phyloP scores from a whole-genome alignment of 2,888 invertebrate species.

The Ophion ventricosus region DNA sequence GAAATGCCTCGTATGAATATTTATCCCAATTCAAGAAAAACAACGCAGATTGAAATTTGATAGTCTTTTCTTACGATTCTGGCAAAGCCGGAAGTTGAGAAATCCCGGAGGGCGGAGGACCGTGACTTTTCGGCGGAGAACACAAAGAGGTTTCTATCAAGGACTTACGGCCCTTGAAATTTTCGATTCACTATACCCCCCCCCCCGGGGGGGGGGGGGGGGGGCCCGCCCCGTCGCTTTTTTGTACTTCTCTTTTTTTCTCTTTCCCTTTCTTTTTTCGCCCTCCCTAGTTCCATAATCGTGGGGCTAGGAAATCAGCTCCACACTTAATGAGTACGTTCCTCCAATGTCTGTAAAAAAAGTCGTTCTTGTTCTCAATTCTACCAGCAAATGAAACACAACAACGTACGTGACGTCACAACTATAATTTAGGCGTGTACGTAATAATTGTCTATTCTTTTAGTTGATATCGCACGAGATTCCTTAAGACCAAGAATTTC shows the following conservation, averaged over 20 bases:
- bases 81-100: slow-evolving; percentile 12
- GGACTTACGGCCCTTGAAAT: slow-evolving; percentile 4
- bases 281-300: background rate
- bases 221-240: too few species aligned
- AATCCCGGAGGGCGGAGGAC: background rate
- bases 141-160: background rate
- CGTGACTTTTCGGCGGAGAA: slow-evolving; percentile 4
- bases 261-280: background rate
- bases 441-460: slow-evolving; percentile 9
- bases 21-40: slow-evolving; percentile 7
- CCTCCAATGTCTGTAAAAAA: background rate
- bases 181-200: background rate
- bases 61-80: background rate
- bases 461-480: background rate
- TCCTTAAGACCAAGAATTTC: slow-evolving; percentile 4
- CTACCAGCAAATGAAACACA: background rate
- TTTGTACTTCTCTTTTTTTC: background rate
- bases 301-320: slow-evolving; percentile 5
- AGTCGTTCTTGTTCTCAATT: background rate
- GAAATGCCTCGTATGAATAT: slow-evolving; percentile 6
- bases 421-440: background rate
- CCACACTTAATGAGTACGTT: background rate
- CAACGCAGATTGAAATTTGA: background rate
- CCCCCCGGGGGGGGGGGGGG: too few species aligned
- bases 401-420: slow-evolving; percentile 4